These are phyloP conservation scores for Passer montanus DNA, from an alignment of 2,113 vertebrate species.

Conservation along the genomic window DNA sequence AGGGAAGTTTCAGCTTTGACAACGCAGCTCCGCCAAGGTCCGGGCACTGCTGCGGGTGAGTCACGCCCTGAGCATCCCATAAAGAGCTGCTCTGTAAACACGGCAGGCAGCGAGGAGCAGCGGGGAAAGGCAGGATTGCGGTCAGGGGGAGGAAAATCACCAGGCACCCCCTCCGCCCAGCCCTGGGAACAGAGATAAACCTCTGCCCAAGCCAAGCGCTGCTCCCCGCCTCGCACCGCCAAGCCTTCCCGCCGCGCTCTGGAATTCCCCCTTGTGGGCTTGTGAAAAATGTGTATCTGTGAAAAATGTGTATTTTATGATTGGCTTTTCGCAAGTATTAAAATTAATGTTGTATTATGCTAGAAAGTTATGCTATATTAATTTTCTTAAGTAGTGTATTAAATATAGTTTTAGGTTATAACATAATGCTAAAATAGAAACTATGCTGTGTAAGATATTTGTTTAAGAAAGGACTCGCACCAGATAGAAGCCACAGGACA, in stretches of 20 bases:
- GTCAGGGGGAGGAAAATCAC: background rate
- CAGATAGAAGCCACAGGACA: too few species aligned
- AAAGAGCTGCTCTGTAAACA: background rate
- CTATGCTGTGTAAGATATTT: too few species aligned
- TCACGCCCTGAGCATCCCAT: background rate
- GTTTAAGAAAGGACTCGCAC: too few species aligned
- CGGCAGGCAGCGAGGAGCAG: background rate
- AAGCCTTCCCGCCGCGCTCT: fast-evolving
- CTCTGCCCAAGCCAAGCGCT: fast-evolving
- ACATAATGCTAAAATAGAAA: too few species aligned
- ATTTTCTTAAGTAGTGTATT: too few species aligned
- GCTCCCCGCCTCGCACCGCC: background rate
- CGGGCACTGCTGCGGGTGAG: background rate
- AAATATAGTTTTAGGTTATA: too few species aligned
- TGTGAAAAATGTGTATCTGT: too few species aligned
- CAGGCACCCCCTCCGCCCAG: fast-evolving
- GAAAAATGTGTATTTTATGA: too few species aligned
- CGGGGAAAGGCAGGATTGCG: fast-evolving
- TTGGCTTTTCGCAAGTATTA: too few species aligned
- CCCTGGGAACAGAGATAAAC: fast-evolving
- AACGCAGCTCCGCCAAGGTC: background rate
- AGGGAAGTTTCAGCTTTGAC: background rate
- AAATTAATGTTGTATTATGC: too few species aligned
- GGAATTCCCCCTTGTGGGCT: background rate
- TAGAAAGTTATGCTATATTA: too few species aligned